Evolutionary conservation across 2,888 invertebrate genomes (phyloP), one percentile per base, ranked within the genome.

Genomic region (Agrochola lychnidis): DNA sequence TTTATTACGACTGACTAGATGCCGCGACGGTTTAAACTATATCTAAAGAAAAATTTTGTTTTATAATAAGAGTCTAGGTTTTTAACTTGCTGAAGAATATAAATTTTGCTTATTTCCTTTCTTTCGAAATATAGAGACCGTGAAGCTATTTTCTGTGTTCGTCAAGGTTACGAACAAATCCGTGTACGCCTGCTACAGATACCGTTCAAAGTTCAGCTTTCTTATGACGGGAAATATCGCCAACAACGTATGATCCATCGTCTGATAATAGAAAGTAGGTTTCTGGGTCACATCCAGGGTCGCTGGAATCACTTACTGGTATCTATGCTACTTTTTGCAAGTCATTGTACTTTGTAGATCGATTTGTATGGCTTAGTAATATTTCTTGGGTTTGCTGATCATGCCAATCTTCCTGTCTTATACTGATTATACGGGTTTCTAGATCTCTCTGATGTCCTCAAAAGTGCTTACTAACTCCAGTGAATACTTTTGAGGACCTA

Each of bases 251-350:
- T 76, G 77, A 85, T 87, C 74, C 77, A 72, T 81, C 53, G 56
- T 19, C 78, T 78, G 86, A 81, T 86, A 81, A 86, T 86, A 82
- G 70, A 70, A 88, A 88, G 36, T 84, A 76, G 88, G 87, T 88
- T 86, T 82, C 77, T 88, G 76, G 87, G 87, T 81, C 87, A 84
- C 22, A 70, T 61, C 22, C 72, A 70, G 78, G 84, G 76, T 64
- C 73, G 74, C 67, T 77, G 63, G 71, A 79, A 81, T 83, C 86
- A 84, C 84, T 86, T 77, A 86, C 78, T 72, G 77, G 68, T 80
- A 88, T 88, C 84, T 81, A 30, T 67, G 64, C 48, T 61, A 67
- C 45, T 83, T 87, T 78, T 70, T 84, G 86, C 88, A 84, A 88
- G 88, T 87, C 88, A 88, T 77, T 68, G 75, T 72, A 56, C 57